A percentile compares a stretch with the other conserved stretches of the same genome.
phyloP scores from a whole-genome alignment of 2,113 vertebrate species.

The Donacobius atricapilla region DNA sequence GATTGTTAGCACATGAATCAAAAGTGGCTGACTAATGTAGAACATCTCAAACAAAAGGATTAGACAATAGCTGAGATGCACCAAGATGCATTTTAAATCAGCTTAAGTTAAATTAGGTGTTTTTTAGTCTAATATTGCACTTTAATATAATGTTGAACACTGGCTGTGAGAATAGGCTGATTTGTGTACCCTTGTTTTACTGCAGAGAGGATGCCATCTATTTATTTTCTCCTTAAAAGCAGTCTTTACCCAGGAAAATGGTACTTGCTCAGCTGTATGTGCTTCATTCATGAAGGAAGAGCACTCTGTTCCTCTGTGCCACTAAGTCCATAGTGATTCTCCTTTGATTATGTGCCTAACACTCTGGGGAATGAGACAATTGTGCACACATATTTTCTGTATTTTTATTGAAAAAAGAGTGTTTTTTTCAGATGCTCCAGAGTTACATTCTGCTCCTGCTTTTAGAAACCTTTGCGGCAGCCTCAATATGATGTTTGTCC shows the following conservation, averaged over 20 bases:
- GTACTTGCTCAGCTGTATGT: neutral
- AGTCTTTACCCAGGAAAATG: neutral
- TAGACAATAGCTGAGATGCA: neutral
- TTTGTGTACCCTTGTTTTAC: neutral
- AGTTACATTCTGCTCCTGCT: neutral
- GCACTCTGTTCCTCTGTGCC: slow-evolving; percentile 7
- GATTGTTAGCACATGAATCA: slow-evolving; percentile 46
- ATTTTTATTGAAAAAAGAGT: slow-evolving; percentile 22
- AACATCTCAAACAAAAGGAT: slow-evolving; percentile 43
- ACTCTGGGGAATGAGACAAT: neutral
- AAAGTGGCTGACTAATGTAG: slow-evolving; percentile 14
- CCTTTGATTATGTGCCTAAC: slow-evolving; percentile 8
- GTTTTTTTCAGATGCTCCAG: neutral
- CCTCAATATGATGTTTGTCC: neutral
- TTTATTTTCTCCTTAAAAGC: slow-evolving; percentile 38
- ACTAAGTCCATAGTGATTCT: slow-evolving; percentile 33
- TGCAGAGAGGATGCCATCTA: neutral
- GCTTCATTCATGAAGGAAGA: slow-evolving; percentile 28
- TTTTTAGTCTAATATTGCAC: neutral
- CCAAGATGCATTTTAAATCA: slow-evolving; percentile 19
- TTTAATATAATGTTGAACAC: neutral
- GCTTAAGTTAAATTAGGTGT: neutral
- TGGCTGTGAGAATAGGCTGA: neutral
- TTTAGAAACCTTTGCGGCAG: neutral
- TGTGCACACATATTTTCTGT: neutral